A percentile compares a stretch with the other conserved stretches of the same genome.
Evolutionary conservation across 2,797 vertebrate genomes (phyloP).

Genomic region (Spondyliosoma cantharus): DNA sequence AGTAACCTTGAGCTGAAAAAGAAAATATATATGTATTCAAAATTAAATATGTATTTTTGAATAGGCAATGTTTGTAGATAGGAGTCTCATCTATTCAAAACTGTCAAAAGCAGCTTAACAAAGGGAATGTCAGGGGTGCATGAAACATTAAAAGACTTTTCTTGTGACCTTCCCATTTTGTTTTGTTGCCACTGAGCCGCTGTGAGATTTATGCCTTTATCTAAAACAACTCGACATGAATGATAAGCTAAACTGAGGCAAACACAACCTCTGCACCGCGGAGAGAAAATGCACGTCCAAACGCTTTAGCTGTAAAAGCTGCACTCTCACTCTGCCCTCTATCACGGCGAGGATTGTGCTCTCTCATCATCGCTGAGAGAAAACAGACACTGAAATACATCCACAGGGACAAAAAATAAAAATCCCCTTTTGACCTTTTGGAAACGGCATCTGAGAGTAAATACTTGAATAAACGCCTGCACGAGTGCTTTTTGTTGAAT

Average conservation of each 20-base stretch:
- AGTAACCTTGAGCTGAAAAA: conserved; percentile 42
- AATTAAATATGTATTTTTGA: conserved; percentile 34
- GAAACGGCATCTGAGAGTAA: conserved; percentile 72
- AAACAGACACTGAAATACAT: conserved; percentile 66
- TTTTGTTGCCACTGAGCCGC: conserved; percentile 52
- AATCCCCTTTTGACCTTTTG: conserved; percentile 74
- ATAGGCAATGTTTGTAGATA: conserved; percentile 26
- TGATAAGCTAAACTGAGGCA: conserved; percentile 61
- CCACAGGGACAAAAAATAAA: conserved; percentile 62
- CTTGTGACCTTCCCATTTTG: conserved; percentile 63
- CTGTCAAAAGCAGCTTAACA: conserved; percentile 55
- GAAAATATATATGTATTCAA: conserved; percentile 6
- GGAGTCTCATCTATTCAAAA: conserved; percentile 26
- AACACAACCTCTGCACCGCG: conserved; percentile 49
- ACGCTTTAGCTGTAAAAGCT: conserved; percentile 51
- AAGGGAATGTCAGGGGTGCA: conserved; percentile 50
- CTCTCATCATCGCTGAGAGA: conserved; percentile 63
- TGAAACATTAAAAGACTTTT: conserved; percentile 67
- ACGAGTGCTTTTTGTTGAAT: conserved; percentile 78
- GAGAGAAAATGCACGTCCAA: conserved; percentile 48
- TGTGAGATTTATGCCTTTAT: conserved; percentile 66
- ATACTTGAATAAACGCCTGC: conserved; percentile 76
- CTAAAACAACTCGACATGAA: conserved; percentile 64
- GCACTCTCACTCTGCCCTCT: conserved; percentile 65
- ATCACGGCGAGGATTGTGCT: conserved; percentile 60